Conservation (phyloP, 2,113 vertebrate genomes). For the Hippocampus mohnikei region DNA sequence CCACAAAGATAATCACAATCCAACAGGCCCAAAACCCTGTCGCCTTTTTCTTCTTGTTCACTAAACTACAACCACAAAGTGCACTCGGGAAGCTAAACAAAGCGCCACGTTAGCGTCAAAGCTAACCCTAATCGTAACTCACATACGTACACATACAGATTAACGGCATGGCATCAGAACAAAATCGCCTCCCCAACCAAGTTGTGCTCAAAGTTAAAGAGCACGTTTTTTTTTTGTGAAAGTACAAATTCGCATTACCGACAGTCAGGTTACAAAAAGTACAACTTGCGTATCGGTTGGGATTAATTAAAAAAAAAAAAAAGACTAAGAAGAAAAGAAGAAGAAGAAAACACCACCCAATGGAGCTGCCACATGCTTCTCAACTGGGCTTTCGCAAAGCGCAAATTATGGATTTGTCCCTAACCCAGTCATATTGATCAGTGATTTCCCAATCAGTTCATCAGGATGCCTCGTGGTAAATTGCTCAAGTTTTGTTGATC, state of each 20-base stretch:
- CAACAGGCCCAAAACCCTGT: conserved; percentile 30
- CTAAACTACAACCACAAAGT: conserved; percentile 62
- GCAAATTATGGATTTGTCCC: not conserved
- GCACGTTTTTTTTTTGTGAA: not conserved
- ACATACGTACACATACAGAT: conserved; percentile 33
- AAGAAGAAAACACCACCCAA: not conserved
- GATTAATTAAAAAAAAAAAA: not conserved
- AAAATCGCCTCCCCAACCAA: not conserved
- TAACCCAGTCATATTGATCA: not conserved
- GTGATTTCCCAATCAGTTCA: not conserved
- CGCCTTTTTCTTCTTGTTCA: conserved; percentile 12
- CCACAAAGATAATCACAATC: not conserved
- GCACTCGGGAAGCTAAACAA: conserved; percentile 53
- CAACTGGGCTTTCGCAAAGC: not conserved
- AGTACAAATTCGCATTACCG: not conserved
- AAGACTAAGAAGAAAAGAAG: not conserved
- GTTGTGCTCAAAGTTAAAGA: not conserved
- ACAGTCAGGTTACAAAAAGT: not conserved
- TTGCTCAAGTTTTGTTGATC: too few relatives aligned
- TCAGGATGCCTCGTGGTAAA: too few relatives aligned
- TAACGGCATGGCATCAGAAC: not conserved
- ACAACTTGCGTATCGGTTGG: not conserved
- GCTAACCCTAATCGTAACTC: conserved; percentile 7
- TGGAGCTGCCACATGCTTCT: not conserved
- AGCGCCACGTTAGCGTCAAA: conserved; percentile 2